A percentile compares a stretch with the other conserved stretches of the same genome.
Conservation (phyloP, 2,113 vertebrate genomes). For the Forbesichthys agassizii region DNA sequence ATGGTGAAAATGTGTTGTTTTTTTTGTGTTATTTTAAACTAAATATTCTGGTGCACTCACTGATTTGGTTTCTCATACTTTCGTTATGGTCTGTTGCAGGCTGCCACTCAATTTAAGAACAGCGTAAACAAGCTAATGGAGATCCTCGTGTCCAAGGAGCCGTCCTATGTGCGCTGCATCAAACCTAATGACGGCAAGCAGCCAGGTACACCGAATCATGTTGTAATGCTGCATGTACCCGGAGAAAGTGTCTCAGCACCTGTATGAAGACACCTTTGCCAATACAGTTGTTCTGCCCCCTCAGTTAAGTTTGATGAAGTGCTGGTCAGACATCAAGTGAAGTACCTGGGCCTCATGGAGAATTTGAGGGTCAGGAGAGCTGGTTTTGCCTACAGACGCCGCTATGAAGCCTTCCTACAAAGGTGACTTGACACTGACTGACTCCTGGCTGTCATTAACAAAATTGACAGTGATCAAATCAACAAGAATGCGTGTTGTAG, state of each 20-base stretch:
- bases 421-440: conserved; percentile 68
- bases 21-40: neutral
- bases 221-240: neutral
- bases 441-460: neutral
- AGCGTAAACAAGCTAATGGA: conserved; percentile 93
- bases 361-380: conserved; percentile 93
- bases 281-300: conserved; percentile 9
- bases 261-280: conserved; percentile 2
- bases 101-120: conserved; percentile 94
- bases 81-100: conserved; percentile 68
- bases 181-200: conserved; percentile 96
- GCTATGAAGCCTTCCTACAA: conserved; percentile 92
- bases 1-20: conserved; percentile 75
- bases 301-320: conserved; percentile 93
- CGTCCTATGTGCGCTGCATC: conserved; percentile 94
- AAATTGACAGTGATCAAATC: neutral
- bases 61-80: neutral
- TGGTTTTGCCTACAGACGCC: conserved; percentile 93
- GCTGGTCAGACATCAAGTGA: conserved; percentile 94
- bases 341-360: conserved; percentile 97
- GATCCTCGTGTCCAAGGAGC: conserved; percentile 96
- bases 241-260: neutral
- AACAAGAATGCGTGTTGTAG: neutral
- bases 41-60: neutral
- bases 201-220: conserved; percentile 75